These are phyloP conservation scores for Elysia crispata DNA, from an alignment of 2,888 invertebrate genomes.

Conservation along the genomic window DNA sequence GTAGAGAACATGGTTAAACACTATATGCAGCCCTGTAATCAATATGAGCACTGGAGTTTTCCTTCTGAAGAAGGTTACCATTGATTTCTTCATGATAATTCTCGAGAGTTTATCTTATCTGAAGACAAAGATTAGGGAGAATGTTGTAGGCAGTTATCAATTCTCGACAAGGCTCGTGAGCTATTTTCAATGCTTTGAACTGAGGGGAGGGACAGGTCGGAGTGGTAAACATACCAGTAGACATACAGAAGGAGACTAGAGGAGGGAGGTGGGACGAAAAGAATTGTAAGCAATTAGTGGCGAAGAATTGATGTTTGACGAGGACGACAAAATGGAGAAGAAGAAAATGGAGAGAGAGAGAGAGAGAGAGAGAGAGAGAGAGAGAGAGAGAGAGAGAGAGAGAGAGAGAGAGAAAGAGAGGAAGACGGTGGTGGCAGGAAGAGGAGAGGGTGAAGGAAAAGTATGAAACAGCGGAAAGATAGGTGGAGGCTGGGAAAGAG, in stretches of 20 bases:
- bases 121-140: neutral
- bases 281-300: too few species aligned
- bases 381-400: neutral
- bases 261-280: neutral
- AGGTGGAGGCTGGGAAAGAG: neutral
- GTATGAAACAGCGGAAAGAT: neutral
- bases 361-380: slow-evolving; percentile 18
- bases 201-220: too few species aligned
- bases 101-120: neutral
- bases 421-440: neutral
- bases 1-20: too few species aligned
- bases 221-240: too few species aligned
- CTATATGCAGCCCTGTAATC: neutral
- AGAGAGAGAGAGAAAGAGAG: slow-evolving; percentile 13
- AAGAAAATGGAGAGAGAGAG: neutral
- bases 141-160: neutral
- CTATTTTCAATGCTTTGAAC: too few species aligned
- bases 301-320: too few species aligned
- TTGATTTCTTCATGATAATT: neutral
- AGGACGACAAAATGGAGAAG: neutral
- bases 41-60: too few species aligned
- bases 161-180: too few species aligned
- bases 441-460: neutral
- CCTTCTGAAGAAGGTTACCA: neutral
- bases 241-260: too few species aligned